These are phyloP conservation scores for Cerastoderma edule DNA, from an alignment of 2,888 invertebrate genomes.

Conservation along the genomic window DNA sequence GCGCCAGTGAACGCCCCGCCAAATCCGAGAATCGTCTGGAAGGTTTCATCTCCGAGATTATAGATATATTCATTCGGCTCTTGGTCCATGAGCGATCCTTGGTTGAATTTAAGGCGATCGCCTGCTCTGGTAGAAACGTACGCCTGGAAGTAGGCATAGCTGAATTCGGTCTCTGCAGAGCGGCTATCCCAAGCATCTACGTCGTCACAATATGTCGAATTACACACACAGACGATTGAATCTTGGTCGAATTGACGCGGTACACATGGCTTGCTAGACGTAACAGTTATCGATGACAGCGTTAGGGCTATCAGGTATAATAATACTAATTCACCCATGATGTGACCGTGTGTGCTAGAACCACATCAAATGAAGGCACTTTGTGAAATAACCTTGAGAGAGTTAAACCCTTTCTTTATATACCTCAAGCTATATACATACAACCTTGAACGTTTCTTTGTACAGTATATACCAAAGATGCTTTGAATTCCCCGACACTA, in stretches of 20 bases:
- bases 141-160: constrained; percentile 15
- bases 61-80: constrained; percentile 25
- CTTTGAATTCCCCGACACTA: too few species aligned
- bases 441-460: too few species aligned
- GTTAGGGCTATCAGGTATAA: too few species aligned
- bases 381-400: too few species aligned
- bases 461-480: too few species aligned
- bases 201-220: constrained; percentile 54
- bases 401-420: too few species aligned
- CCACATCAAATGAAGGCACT: too few species aligned
- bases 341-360: too few species aligned
- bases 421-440: too few species aligned
- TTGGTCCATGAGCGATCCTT: constrained; percentile 23
- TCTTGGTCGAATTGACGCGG: constrained; percentile 42
- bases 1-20: constrained; percentile 93
- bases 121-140: constrained; percentile 34
- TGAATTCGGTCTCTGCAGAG: neutral
- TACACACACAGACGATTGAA: constrained; percentile 60
- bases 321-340: too few species aligned
- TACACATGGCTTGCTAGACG: too few species aligned
- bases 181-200: neutral
- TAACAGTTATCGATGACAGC: too few species aligned
- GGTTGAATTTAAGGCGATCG: constrained; percentile 28
- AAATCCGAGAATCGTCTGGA: constrained; percentile 91
- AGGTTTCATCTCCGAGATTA: constrained; percentile 71